phyloP scores from a whole-genome alignment of 2,888 invertebrate species.

The Cryptocephalus moraei region DNA sequence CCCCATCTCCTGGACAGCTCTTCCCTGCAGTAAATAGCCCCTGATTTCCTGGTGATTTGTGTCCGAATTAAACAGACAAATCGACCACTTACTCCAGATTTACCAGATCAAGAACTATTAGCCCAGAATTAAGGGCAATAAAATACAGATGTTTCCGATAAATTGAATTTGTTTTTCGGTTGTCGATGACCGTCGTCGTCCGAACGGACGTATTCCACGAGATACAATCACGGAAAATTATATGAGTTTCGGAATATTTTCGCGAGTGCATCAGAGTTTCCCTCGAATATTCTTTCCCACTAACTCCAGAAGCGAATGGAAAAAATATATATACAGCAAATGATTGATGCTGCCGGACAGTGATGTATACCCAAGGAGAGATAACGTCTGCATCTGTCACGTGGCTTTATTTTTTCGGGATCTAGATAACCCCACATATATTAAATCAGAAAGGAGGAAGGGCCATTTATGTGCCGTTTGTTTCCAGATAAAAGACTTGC shows the following conservation, averaged over 20 bases:
- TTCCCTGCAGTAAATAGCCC: slow-evolving; percentile 1
- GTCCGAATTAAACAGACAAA: slow-evolving; percentile 28
- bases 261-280: too few relatives aligned
- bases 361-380: slow-evolving; percentile 28
- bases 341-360: slow-evolving; percentile 16
- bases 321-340: too few relatives aligned
- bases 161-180: neutral
- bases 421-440: slow-evolving; percentile 19
- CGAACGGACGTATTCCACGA: too few relatives aligned
- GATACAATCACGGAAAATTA: too few relatives aligned
- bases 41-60: slow-evolving; percentile 32
- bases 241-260: too few relatives aligned
- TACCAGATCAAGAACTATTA: too few relatives aligned
- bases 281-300: too few relatives aligned
- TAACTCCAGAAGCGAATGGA: too few relatives aligned
- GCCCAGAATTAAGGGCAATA: slow-evolving; percentile 2
- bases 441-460: slow-evolving; percentile 22
- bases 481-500: neutral
- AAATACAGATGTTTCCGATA: slow-evolving; percentile 1
- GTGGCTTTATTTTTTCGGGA: slow-evolving; percentile 21
- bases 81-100: slow-evolving; percentile 17
- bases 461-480: slow-evolving; percentile 17
- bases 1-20: neutral
- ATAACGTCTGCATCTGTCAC: slow-evolving; percentile 29
- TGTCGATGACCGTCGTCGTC: too few relatives aligned